Conservation (phyloP, 2,113 vertebrate species). For the Rissa tridactyla region DNA sequence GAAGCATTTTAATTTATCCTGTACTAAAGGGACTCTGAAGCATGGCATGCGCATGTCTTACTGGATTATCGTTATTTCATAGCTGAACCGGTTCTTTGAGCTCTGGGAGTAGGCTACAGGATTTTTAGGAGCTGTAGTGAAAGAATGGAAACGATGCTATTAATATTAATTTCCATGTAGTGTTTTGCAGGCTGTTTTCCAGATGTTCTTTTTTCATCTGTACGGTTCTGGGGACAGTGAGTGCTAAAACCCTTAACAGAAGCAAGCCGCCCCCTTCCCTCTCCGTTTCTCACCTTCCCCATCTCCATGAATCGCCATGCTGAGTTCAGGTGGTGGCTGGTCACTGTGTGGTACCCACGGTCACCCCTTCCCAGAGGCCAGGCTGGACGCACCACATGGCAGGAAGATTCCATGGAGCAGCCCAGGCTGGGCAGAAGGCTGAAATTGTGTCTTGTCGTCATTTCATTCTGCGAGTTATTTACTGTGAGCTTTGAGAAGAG, state of each 20-base stretch:
- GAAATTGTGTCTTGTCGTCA: not conserved
- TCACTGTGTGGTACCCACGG: fast-evolving
- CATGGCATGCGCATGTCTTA: not conserved
- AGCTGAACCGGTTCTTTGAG: not conserved
- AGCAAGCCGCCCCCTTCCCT: not conserved
- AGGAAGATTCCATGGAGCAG: not conserved
- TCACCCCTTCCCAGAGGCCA: not conserved
- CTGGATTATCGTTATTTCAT: not conserved
- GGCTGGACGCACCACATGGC: not conserved
- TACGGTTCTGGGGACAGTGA: not conserved
- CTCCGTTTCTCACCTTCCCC: not conserved
- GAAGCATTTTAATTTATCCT: constrained; percentile 12
- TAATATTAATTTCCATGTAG: not conserved
- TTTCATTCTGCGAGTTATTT: not conserved
- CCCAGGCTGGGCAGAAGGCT: not conserved
- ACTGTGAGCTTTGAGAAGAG: not conserved
- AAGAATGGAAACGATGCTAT: not conserved
- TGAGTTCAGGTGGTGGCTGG: not conserved
- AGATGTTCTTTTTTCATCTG: not conserved
- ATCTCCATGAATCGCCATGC: not conserved
- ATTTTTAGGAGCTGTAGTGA: not conserved
- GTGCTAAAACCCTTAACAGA: not conserved
- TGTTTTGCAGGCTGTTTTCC: not conserved
- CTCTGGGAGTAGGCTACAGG: not conserved
- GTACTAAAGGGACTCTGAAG: not conserved